These are phyloP conservation scores for Eubasilissa splendida DNA, from an alignment of 2,888 invertebrate species.

Conservation along the genomic window DNA sequence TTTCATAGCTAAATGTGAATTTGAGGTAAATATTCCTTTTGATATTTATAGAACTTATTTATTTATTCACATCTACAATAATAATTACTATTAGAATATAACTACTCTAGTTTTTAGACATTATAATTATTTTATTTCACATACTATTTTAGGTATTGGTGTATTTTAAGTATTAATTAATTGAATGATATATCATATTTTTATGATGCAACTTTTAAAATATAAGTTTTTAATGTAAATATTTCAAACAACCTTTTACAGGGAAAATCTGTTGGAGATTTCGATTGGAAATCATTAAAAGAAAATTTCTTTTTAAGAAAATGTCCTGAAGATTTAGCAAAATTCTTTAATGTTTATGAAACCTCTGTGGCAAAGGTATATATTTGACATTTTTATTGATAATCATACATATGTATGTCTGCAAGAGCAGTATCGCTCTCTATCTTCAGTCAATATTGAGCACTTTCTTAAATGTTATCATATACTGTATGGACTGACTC, in stretches of 20 bases:
- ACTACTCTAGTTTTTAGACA: background rate
- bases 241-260: slow-evolving; percentile 58
- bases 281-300: slow-evolving; percentile 64
- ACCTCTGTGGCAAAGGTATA: slow-evolving; percentile 66
- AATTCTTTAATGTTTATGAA: slow-evolving; percentile 67
- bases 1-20: slow-evolving; percentile 67
- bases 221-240: too few species aligned
- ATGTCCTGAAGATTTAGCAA: slow-evolving; percentile 64
- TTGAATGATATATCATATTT: too few species aligned
- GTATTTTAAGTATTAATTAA: too few species aligned
- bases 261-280: slow-evolving; percentile 66
- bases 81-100: background rate
- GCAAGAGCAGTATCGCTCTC: too few species aligned
- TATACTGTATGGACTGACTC: too few species aligned
- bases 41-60: background rate
- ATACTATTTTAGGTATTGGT: background rate
- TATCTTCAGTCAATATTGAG: too few species aligned
- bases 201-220: too few species aligned
- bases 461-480: too few species aligned
- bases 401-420: too few species aligned
- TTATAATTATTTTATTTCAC: background rate
- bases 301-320: slow-evolving; percentile 62
- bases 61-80: background rate
- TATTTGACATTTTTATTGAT: too few species aligned
- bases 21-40: slow-evolving; percentile 63